phyloP scores from a whole-genome alignment of 2,888 invertebrate species.

The Scaptodrosophila latifasciaeformis region DNA sequence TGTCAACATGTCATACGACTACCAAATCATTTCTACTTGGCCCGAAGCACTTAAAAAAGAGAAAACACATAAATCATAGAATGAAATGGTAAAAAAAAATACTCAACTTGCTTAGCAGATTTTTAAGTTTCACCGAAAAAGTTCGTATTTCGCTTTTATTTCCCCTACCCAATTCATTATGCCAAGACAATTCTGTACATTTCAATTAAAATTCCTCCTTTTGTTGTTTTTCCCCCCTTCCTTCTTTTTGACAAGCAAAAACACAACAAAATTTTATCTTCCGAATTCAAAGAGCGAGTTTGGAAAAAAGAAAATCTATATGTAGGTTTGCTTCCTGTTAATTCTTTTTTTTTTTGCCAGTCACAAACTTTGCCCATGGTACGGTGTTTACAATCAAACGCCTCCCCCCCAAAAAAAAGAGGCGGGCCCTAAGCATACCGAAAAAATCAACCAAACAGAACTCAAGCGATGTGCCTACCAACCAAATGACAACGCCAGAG shows the following conservation, averaged over 20 bases:
- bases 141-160: not conserved
- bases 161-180: constrained; percentile 12
- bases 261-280: no score
- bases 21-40: constrained; percentile 49
- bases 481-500: constrained; percentile 3
- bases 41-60: constrained; percentile 37
- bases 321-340: constrained; percentile 37
- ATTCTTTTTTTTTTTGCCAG: constrained; percentile 27
- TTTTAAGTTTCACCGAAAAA: not conserved
- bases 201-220: constrained; percentile 59
- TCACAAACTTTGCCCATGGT: not conserved
- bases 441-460: no score
- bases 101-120: constrained; percentile 30
- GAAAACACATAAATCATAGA: constrained; percentile 1
- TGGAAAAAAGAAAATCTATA: no score
- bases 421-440: no score
- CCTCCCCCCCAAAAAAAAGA: no score
- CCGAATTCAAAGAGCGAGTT: no score
- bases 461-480: constrained; percentile 4
- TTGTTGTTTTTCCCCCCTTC: not conserved
- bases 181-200: constrained; percentile 26
- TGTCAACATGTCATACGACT: constrained; percentile 61
- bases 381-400: constrained; percentile 46
- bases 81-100: constrained; percentile 17
- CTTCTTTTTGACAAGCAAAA: no score